Conservation (phyloP, 2,113 vertebrate genomes). For the Chaetodon trifascialis region DNA sequence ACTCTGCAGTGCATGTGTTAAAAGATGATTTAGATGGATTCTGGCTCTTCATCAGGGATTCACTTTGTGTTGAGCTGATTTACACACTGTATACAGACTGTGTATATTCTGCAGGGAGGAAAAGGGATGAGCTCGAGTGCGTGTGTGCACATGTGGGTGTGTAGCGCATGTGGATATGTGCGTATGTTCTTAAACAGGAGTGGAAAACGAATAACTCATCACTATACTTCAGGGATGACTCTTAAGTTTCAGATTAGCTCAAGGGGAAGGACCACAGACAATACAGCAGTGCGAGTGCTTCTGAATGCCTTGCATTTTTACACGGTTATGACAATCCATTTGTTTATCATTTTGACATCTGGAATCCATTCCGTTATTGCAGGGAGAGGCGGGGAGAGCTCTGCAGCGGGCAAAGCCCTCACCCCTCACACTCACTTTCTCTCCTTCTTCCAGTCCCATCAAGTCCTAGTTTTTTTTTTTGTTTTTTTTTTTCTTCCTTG, state of each 20-base stretch:
- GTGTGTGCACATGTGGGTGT: constrained; percentile 30
- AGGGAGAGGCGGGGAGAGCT: constrained; percentile 60
- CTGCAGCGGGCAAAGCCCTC: constrained; percentile 60
- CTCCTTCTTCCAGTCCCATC: constrained; percentile 42
- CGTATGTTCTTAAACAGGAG: background rate
- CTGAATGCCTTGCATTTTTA: constrained; percentile 79
- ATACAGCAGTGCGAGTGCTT: constrained; percentile 53
- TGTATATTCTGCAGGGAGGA: background rate
- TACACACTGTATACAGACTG: background rate
- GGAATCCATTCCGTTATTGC: constrained; percentile 77
- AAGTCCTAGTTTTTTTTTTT: background rate
- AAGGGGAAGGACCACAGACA: constrained; percentile 42
- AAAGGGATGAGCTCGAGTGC: background rate
- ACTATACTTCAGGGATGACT: constrained; percentile 25
- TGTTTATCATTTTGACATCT: constrained; percentile 85
- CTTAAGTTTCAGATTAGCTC: constrained; percentile 29
- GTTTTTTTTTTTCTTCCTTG: constrained; percentile 28
- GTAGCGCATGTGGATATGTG: background rate
- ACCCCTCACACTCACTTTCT: constrained; percentile 42
- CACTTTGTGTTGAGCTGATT: constrained; percentile 27
- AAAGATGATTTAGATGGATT: constrained; percentile 19
- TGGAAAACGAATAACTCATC: constrained; percentile 30
- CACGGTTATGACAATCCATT: constrained; percentile 79
- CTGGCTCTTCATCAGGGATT: constrained; percentile 16
- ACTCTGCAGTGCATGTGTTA: background rate